Percentiles rank a stretch among this genome's conserved stretches.
Evolutionary conservation across 2,888 invertebrate species (phyloP).

Genomic region (Seira sanloemensis): DNA sequence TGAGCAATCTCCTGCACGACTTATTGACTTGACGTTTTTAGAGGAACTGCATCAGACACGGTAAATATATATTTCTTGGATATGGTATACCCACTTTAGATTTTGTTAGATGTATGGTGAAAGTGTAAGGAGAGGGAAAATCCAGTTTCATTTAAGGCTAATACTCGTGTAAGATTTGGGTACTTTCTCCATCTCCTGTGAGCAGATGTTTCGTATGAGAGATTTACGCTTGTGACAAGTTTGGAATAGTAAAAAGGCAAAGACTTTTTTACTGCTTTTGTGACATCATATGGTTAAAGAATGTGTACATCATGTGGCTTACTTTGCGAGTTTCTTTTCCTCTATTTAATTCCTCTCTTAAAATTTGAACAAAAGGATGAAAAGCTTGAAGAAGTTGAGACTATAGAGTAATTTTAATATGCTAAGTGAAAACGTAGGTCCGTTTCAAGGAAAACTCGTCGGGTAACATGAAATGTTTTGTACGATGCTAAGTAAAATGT

Average conservation of each 20-base stretch:
- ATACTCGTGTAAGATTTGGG: neutral
- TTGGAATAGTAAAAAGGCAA: too few relatives aligned
- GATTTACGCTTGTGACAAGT: conserved; percentile 46
- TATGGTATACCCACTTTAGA: neutral
- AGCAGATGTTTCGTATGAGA: conserved; percentile 47
- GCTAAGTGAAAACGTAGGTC: too few relatives aligned
- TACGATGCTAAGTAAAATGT: too few relatives aligned
- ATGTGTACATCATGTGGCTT: conserved; percentile 24
- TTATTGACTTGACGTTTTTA: conserved; percentile 12
- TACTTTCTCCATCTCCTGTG: neutral
- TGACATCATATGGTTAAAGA: conserved; percentile 33
- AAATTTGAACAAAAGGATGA: too few relatives aligned
- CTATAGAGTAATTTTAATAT: too few relatives aligned
- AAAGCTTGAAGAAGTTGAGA: too few relatives aligned
- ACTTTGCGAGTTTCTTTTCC: conserved; percentile 2
- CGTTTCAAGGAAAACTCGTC: too few relatives aligned
- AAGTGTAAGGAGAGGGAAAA: conserved; percentile 31
- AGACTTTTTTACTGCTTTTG: too few relatives aligned
- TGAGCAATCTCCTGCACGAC: too few relatives aligned
- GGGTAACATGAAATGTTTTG: too few relatives aligned
- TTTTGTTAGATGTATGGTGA: conserved; percentile 4
- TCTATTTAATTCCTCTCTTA: neutral
- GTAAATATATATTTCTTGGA: neutral
- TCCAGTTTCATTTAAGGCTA: conserved; percentile 17
- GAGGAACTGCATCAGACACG: neutral